Percentiles rank a stretch among this genome's conserved stretches.
These are phyloP conservation scores for Idaea aversata DNA, from an alignment of 2,888 invertebrate genomes.

Conservation along the genomic window DNA sequence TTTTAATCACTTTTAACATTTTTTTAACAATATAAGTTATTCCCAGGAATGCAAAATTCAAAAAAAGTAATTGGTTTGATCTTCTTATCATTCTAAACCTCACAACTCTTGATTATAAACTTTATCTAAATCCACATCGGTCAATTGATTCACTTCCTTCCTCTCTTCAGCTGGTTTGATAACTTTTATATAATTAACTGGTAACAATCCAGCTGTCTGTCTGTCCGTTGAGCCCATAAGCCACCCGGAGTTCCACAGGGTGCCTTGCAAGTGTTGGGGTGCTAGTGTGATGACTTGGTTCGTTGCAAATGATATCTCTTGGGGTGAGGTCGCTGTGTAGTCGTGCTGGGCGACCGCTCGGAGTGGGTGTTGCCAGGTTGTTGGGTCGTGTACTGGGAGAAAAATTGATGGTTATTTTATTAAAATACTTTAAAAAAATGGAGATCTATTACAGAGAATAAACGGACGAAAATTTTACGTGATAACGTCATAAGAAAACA, in stretches of 20 bases:
- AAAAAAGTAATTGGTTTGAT: neutral
- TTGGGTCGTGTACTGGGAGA: slow-evolving; percentile 81
- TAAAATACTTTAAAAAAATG: neutral
- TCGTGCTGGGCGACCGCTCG: slow-evolving; percentile 86
- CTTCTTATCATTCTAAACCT: neutral
- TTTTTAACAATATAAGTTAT: too few species aligned
- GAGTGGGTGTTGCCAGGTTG: slow-evolving; percentile 85
- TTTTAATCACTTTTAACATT: too few species aligned
- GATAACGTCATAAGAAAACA: too few species aligned
- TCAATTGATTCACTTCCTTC: slow-evolving; percentile 8
- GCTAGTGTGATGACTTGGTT: slow-evolving; percentile 91
- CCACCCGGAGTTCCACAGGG: slow-evolving; percentile 85
- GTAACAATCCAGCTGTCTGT: slow-evolving; percentile 82
- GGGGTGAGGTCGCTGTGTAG: slow-evolving; percentile 85
- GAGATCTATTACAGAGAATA: too few species aligned
- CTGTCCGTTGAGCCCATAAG: slow-evolving; percentile 82
- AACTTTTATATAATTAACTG: slow-evolving; percentile 81
- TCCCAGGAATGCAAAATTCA: neutral
- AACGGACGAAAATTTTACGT: too few species aligned
- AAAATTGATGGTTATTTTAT: neutral
- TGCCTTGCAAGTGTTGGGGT: slow-evolving; percentile 89
- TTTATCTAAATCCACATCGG: slow-evolving; percentile 9
- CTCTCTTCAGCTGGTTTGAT: slow-evolving; percentile 32
- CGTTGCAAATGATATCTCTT: slow-evolving; percentile 88
- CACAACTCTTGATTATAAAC: neutral